Evolutionary conservation across 2,888 invertebrate species (phyloP), one percentile per base, ranked within the genome.

Genomic region (Mesorhabditis belari): DNA sequence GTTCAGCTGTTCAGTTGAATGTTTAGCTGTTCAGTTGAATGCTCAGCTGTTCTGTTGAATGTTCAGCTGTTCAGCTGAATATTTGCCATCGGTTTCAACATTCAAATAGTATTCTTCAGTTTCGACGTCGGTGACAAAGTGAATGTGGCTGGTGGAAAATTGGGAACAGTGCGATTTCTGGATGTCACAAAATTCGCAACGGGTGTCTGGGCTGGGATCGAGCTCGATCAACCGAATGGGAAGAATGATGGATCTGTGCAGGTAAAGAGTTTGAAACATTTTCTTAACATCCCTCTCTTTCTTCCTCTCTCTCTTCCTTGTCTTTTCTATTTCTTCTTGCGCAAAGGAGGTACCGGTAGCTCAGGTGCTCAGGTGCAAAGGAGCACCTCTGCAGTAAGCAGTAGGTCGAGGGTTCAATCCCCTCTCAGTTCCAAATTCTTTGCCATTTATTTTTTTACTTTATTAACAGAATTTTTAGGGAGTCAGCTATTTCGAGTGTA

Each of bases 201-300:
- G 35, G 95, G 95, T 35, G 88, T 91, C 74, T 95, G 94, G 94
- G 93, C 90, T 66, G 95, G 95, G 25, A 89, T 96, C 23, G 93
- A 95, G 82, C 85, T 96, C 72, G 93, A 94, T 81, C 92, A 93
- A 70, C 88, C 91, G 0, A 84, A 89, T 63, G 96, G 96, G 58
- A 95, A 95, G 84, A 95, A 96, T 83, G 93, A 96, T 81, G 95
- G 96, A 62, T 88, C 90, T 56, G 92, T 95, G 29, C 90, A 88
- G 70, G 92, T 91, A 62, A 88, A 88, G 23, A 27, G 3, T 12
- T 26, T 27, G 27, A 29, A 3, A 5, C 29, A 21, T 49, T 5
- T 4, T 5, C 23, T 26, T 3, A 53, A 5, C 4, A 25, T n/a
- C 21, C 1, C 12, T 5, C 19, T 4, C 19, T 51, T 51, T n/a